A percentile compares a stretch with the other conserved stretches of the same genome.
These are phyloP conservation scores for Semotilus atromaculatus DNA, from an alignment of 2,797 vertebrate genomes.

Conservation along the genomic window DNA sequence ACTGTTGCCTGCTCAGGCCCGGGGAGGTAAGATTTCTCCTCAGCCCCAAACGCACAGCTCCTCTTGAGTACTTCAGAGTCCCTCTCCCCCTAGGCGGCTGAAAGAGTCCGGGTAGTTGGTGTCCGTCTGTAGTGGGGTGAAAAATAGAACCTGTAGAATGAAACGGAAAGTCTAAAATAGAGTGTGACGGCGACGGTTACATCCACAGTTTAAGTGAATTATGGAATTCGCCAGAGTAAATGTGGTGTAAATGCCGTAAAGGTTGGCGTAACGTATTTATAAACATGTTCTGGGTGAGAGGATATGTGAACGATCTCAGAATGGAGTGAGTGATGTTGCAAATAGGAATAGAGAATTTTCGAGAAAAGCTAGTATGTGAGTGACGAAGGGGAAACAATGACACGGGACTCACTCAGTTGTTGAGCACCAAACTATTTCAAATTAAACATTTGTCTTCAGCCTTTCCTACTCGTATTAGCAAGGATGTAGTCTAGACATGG, in stretches of 20 bases:
- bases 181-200: background rate
- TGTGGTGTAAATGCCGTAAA: conserved; percentile 8
- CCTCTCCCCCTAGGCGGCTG: background rate
- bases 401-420: background rate
- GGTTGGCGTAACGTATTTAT: conserved; percentile 21
- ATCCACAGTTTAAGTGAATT: background rate
- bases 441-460: background rate
- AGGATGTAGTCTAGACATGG: conserved; percentile 15
- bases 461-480: background rate
- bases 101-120: conserved; percentile 20
- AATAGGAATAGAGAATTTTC: conserved; percentile 32
- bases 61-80: conserved; percentile 11
- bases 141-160: conserved; percentile 30
- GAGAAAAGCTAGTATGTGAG: conserved; percentile 22
- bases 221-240: background rate
- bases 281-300: conserved; percentile 27
- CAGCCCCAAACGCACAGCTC: conserved; percentile 19
- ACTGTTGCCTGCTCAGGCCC: conserved; percentile 90
- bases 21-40: conserved; percentile 85
- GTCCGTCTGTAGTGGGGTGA: background rate
- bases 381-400: conserved; percentile 3
- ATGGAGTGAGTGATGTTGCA: background rate
- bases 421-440: background rate
- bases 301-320: conserved; percentile 16
- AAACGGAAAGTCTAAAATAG: background rate